Evolutionary conservation across 2,113 vertebrate species (phyloP), one percentile per base, ranked within the genome.

Genomic region (Lutjanus erythropterus): DNA sequence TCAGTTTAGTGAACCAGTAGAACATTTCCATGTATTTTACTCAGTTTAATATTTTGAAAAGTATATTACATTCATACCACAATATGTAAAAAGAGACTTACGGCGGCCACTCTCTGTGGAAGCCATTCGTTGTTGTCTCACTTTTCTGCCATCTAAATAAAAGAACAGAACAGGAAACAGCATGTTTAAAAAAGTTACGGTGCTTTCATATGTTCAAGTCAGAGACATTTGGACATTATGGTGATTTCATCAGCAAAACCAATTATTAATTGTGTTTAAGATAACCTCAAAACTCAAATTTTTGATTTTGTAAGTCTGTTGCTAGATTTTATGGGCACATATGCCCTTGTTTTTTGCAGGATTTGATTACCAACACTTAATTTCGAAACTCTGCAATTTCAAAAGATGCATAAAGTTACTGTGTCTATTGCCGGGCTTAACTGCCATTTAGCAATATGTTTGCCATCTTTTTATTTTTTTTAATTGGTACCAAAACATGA

Each of bases 111-210:
- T 85, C 70, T 71, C 85, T 18, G 85, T 86, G 50, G 83, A 93
- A 81, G 94, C 93, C 94, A 95, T 95, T 62, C 8, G 71, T 80
- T 61, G 60, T 76, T 44, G 39, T 76, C 81, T 94, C 90, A 94
- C 64, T 21, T 69, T 33, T 59, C 9, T 50, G 80, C 74, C 84
- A 88, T 92, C 92, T 94, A 35, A 65, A 70, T 15, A 39, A 46
- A 18, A 68, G 3, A 84, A 16, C 21, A 77, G 6, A 61, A 8
- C 31, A 60, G 35, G 9, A 33, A 19, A 12, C 39, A 16, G 19
- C 5, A 33, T 18, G 1, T 6, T 46, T 33, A 3, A 15, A 49
- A 2, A 44, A 46, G 11, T 15, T 15, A 23, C n/a, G 7, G 2
- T 10, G 18, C 9, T 19, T 56, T 56, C 3, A 31, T 29, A 35